Percentiles rank a stretch among this genome's conserved stretches.
These are phyloP conservation scores for Lissocephala sabroskyi DNA, from an alignment of 2,888 invertebrate genomes.

Conservation along the genomic window DNA sequence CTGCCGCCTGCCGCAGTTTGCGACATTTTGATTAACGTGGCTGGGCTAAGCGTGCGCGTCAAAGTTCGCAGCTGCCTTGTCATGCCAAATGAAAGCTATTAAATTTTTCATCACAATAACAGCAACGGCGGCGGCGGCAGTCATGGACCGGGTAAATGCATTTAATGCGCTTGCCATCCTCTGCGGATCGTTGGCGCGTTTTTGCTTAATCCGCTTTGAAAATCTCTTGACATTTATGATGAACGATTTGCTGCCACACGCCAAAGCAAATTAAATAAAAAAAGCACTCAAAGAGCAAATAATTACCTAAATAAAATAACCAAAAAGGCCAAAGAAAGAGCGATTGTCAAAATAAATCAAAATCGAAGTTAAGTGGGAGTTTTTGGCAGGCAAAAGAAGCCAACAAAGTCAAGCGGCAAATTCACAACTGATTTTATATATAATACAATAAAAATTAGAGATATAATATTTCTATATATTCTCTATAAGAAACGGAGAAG, in stretches of 20 bases:
- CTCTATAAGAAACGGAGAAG: too few species aligned
- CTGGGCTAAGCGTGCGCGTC: neutral
- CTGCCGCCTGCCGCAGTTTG: too few species aligned
- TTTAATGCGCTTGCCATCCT: constrained; percentile 6
- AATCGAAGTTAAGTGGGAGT: too few species aligned
- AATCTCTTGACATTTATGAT: constrained; percentile 37
- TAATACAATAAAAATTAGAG: too few species aligned
- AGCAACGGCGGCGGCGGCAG: neutral
- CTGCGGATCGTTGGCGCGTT: neutral
- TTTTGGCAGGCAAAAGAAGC: too few species aligned
- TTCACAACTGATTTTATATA: too few species aligned
- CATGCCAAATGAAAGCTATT: constrained; percentile 7
- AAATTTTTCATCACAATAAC: neutral
- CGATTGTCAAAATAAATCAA: too few species aligned
- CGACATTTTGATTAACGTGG: constrained; percentile 1
- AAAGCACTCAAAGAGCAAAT: neutral
- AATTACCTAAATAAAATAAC: neutral
- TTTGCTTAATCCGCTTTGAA: constrained; percentile 22
- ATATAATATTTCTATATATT: too few species aligned
- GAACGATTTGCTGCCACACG: constrained; percentile 37
- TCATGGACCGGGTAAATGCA: constrained; percentile 1
- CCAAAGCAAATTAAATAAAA: constrained; percentile 26
- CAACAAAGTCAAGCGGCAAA: too few species aligned
- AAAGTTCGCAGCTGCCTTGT: constrained; percentile 6
- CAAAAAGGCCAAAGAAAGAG: neutral